Evolutionary conservation across 2,113 vertebrate genomes (phyloP), one percentile per base, ranked within the genome.

Genomic region (Microtus montanus): DNA sequence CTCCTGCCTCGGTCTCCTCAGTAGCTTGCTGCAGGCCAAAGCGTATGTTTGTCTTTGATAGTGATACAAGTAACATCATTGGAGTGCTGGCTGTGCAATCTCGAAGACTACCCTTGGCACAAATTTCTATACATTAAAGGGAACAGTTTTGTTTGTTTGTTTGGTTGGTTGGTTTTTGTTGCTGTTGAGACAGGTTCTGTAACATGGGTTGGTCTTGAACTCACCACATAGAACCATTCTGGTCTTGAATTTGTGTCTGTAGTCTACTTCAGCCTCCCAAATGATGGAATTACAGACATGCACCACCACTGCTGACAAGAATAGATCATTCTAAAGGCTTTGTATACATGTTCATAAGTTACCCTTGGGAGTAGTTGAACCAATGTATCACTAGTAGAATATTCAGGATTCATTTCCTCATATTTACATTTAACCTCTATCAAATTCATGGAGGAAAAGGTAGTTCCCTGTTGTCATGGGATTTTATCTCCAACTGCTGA

Each of bases 331-430:
- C 24, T 84, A 74, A 92, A 41, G 78, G 10, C 0, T 64, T 92
- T 79, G 73, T 82, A 54, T 44, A 44, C 24, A 86, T 58, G 22
- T 63, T 95, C 24, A 35, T n/a, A 64, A 92, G 58, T 24, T 93
- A 14, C 30, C 47, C 44, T 83, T 63, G 49, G 64, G 52, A 61
- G 82, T 94, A 71, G 33, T 15, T 86, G 44, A 86, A 66, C 63
- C 77, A 87, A 30, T 47, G 63, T 68, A 78, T 73, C 47, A 82
- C 75, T 79, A 89, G 4, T 44, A 91, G 68, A 89, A 33, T 88
- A 41, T 54, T 38, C 30, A 52, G 9, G 73, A n/a, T 89, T 95
- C 13, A 38, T 89, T 93, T 93, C 41, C 33, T 93, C 79, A 78
- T 38, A 63, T 2, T 38, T 86, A 47, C 28, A 49, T 73, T 77